phyloP scores from a whole-genome alignment of 2,888 invertebrate genomes.

The Synanthedon myopaeformis region DNA sequence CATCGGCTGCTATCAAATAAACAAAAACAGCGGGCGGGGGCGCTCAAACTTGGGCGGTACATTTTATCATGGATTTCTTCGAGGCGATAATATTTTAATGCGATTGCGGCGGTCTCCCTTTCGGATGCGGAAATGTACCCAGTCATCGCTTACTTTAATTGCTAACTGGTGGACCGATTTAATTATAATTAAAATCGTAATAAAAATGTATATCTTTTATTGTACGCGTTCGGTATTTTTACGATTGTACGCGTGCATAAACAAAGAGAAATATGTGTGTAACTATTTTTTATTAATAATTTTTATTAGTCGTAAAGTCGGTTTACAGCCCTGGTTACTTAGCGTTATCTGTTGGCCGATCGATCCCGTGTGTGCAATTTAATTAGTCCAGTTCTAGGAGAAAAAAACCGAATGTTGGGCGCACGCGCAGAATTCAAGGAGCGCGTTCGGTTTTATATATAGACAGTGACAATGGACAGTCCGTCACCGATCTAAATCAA shows the following conservation, averaged over 20 bases:
- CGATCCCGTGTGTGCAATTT: slow-evolving; percentile 39
- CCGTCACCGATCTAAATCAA: slow-evolving; percentile 46
- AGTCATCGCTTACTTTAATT: slow-evolving; percentile 2
- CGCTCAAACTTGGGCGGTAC: slow-evolving; percentile 38
- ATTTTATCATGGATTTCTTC: slow-evolving; percentile 34
- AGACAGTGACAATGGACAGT: slow-evolving; percentile 56
- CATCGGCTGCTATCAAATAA: slow-evolving; percentile 59
- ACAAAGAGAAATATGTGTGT: not conserved
- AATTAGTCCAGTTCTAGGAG: slow-evolving; percentile 34
- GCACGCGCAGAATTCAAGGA: slow-evolving; percentile 37
- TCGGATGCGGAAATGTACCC: slow-evolving; percentile 13
- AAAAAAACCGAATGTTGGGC: slow-evolving; percentile 24
- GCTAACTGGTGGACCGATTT: not conserved
- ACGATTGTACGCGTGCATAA: not conserved
- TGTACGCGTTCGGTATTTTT: not conserved
- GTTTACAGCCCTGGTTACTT: slow-evolving; percentile 1
- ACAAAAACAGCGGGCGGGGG: slow-evolving; percentile 51
- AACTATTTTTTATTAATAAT: not conserved
- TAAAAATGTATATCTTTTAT: not conserved
- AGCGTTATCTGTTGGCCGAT: slow-evolving; percentile 29
- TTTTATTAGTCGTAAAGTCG: not conserved
- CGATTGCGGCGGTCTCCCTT: slow-evolving; percentile 8
- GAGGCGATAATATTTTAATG: slow-evolving; percentile 21
- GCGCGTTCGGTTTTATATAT: slow-evolving; percentile 53
- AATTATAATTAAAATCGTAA: not conserved